Percentiles rank a stretch among this genome's conserved stretches.
Conservation (phyloP, 2,888 invertebrate species). For the Branchipolynoe longqiensis region DNA sequence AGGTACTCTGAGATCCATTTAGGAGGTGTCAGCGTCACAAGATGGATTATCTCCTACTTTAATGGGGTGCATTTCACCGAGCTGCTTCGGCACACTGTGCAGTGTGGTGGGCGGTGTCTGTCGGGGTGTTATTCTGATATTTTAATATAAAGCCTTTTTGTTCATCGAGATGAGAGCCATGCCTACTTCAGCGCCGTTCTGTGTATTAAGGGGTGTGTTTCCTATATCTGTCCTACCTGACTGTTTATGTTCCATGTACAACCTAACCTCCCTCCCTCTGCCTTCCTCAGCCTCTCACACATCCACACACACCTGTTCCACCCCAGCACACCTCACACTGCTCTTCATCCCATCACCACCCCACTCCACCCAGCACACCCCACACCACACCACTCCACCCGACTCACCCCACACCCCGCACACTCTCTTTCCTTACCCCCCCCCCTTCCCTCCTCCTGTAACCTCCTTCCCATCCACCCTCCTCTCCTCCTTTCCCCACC, state of each 20-base stretch:
- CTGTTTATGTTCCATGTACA: not conserved
- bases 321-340: not conserved
- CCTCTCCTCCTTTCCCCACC: too few species aligned
- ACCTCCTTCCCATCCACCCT: not conserved
- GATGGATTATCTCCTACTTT: constrained; percentile 23
- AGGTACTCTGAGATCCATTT: not conserved
- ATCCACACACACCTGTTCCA: not conserved
- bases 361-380: not conserved
- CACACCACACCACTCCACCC: not conserved
- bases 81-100: too few species aligned
- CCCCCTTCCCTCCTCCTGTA: not conserved
- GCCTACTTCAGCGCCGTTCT: too few species aligned
- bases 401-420: not conserved
- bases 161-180: too few species aligned
- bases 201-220: too few species aligned
- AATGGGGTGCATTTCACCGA: not conserved
- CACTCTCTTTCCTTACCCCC: not conserved
- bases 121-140: too few species aligned
- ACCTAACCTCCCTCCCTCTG: not conserved
- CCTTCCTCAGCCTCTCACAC: not conserved
- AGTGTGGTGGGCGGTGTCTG: too few species aligned
- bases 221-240: not conserved
- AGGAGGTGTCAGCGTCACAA: not conserved
- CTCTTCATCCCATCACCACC: not conserved
- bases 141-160: too few species aligned